Base-by-base conservation (phyloP, 2,888 invertebrate genomes). In the Cinara cedri region DNA sequence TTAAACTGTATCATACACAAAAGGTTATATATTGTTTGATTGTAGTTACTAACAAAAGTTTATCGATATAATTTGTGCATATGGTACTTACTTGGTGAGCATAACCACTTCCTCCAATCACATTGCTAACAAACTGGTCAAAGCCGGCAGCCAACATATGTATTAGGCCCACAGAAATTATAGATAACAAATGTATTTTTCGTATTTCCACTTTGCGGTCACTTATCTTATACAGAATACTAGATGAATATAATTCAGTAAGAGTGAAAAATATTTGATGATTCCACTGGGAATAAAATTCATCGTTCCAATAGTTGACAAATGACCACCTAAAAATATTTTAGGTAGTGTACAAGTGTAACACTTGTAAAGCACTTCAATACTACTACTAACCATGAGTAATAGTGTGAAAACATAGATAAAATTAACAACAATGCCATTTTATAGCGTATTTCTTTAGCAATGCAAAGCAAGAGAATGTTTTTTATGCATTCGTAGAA, bases 291-390 rank as follows among this genome's bases (percentile, higher is more conserved):
- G 88, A 88, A 85, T 91, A 91, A 84, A 89, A 91, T 82, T 91
- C 91, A 82, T 91, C 91, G 83, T 91, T 91, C 88, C 90, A 90
- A 84, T 91, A 91, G 85, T 91, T 91, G 81, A 91, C 88, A 83
- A 90, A 90, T 70, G 88, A 88, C 91, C 91, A 91, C 90, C 84
- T 84, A 1, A 82, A 82, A 78, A 66, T 4, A 49, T 46, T 9
- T 34, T 13, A n/a, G n/a, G 16, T 26, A 16, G 11, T 24, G 24
- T 46, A 60, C 13, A 49, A 46, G 10, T 10, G 1, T 62, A 21
- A 13, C 14, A 1, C 1, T 19, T 63, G 16, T 16, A 10, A 26
- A 14, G 3, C 3, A 3, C 19, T 6, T 42, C 34, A 14, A 4
- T 26, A 26, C 6, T 49, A 26, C 6, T 16, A 66, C 82, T 81